phyloP scores from a whole-genome alignment of 2,888 invertebrate species.

The Caenorhabditis sp. region DNA sequence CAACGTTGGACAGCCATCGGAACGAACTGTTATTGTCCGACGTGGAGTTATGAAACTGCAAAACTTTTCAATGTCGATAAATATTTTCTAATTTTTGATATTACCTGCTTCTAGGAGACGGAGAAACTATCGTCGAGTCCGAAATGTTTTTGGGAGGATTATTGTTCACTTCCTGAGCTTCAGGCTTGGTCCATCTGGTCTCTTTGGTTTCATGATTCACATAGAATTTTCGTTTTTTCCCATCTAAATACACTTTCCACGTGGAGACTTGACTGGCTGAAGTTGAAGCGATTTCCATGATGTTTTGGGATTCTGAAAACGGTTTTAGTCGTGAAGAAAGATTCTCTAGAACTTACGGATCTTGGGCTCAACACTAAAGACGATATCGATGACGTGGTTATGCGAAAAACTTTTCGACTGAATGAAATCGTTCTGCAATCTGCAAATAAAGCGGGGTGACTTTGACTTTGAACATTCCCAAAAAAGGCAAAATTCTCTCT shows the following conservation, averaged over 20 bases:
- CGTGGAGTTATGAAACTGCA: constrained; percentile 52
- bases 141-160: too few species aligned
- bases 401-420: constrained; percentile 45
- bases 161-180: neutral
- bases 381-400: constrained; percentile 29
- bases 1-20: constrained; percentile 22
- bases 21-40: constrained; percentile 30
- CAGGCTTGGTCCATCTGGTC: constrained; percentile 91
- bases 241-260: constrained; percentile 97
- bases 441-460: too few species aligned
- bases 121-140: too few species aligned
- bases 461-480: too few species aligned
- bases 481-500: constrained; percentile 9
- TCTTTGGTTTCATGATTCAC: constrained; percentile 96
- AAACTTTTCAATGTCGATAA: too few species aligned
- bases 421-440: constrained; percentile 41
- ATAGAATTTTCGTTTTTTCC: constrained; percentile 95
- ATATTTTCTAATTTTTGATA: too few species aligned
- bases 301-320: constrained; percentile 4
- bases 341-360: constrained; percentile 19
- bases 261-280: constrained; percentile 82
- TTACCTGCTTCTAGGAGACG: too few species aligned
- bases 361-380: constrained; percentile 39
- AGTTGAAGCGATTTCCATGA: constrained; percentile 28
- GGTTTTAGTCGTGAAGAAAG: too few species aligned